A percentile compares a stretch with the other conserved stretches of the same genome.
Conservation (phyloP, 64 coral and sea anemone species). For the Acropora yongei region DNA sequence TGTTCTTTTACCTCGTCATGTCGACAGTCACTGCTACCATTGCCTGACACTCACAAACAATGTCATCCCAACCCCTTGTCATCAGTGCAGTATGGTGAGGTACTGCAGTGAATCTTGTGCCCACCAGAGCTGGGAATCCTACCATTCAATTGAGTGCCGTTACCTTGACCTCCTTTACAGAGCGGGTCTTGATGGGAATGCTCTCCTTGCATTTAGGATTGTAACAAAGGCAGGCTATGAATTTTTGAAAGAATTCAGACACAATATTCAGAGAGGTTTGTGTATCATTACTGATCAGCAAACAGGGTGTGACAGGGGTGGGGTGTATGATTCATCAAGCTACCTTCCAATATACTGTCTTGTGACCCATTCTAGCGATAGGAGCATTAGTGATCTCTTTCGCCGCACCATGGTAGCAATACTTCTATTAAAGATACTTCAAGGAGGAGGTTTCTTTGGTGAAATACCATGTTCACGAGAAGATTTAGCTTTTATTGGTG, state of each 20-base stretch:
- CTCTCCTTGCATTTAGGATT: constrained; percentile 85
- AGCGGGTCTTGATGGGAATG: constrained; percentile 71
- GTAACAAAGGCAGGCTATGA: constrained; percentile 70
- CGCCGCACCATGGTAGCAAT: constrained; percentile 80
- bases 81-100: constrained; percentile 72
- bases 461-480: background rate
- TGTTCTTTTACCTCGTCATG: constrained; percentile 74
- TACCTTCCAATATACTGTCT: constrained; percentile 88
- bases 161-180: constrained; percentile 71
- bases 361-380: constrained; percentile 81
- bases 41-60: constrained; percentile 45
- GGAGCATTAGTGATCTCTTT: constrained; percentile 82
- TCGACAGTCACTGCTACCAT: constrained; percentile 80
- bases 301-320: constrained; percentile 53
- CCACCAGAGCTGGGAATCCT: constrained; percentile 72
- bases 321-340: constrained; percentile 63
- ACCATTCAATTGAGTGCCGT: constrained; percentile 88
- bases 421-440: constrained; percentile 75
- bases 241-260: constrained; percentile 59
- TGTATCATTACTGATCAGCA: background rate
- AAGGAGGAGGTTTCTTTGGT: constrained; percentile 58
- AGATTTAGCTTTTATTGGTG: constrained; percentile 62
- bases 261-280: background rate
- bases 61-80: constrained; percentile 67
- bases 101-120: constrained; percentile 86